A percentile compares a stretch with the other conserved stretches of the same genome.
phyloP scores from a whole-genome alignment of 2,113 vertebrate genomes.

The Edolisoma coerulescens region DNA sequence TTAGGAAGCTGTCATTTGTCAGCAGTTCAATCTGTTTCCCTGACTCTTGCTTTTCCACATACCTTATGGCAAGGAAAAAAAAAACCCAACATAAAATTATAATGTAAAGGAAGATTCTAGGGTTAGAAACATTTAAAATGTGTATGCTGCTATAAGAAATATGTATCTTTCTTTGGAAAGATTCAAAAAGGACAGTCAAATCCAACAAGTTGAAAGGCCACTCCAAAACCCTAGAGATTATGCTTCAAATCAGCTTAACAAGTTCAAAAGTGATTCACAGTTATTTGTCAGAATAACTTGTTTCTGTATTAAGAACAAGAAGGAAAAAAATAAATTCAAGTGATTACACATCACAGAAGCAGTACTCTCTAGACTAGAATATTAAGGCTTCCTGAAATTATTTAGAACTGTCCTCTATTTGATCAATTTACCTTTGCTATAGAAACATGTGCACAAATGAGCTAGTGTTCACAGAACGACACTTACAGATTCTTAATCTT shows the following conservation, averaged over 20 bases:
- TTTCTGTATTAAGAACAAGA: not conserved
- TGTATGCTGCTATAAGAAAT: not conserved
- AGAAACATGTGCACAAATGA: not conserved
- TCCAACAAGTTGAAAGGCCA: not conserved
- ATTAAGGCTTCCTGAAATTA: not conserved
- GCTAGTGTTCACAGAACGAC: not conserved
- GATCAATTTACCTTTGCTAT: not conserved
- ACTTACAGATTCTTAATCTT: not conserved
- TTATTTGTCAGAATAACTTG: not conserved
- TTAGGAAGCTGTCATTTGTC: conserved; percentile 80
- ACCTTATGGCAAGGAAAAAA: conserved; percentile 71
- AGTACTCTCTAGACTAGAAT: not conserved
- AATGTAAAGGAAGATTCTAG: not conserved
- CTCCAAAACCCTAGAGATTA: not conserved
- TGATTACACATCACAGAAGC: not conserved
- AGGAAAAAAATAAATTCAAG: not conserved
- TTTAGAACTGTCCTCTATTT: not conserved
- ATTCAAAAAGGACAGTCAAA: not conserved
- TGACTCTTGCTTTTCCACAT: conserved; percentile 81
- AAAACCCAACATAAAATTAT: not conserved
- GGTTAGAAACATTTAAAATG: not conserved
- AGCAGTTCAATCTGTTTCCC: conserved; percentile 80
- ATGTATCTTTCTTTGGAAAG: not conserved
- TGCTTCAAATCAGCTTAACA: not conserved
- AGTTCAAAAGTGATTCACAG: not conserved